A percentile compares a stretch with the other conserved stretches of the same genome.
These are phyloP conservation scores for Damaliscus lunatus DNA, from an alignment of 2,113 vertebrate species.

Conservation along the genomic window DNA sequence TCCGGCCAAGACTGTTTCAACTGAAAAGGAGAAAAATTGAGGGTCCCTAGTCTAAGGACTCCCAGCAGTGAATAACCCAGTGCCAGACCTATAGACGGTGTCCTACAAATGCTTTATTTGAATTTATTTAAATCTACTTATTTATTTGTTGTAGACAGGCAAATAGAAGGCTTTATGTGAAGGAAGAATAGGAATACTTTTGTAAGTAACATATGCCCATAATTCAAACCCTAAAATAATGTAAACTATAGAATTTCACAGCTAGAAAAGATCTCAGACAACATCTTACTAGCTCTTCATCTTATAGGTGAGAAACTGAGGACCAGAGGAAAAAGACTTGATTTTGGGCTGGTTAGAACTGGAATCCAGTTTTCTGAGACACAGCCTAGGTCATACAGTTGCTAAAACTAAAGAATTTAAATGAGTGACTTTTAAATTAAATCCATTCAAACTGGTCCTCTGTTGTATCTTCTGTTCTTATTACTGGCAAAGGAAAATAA, in stretches of 20 bases:
- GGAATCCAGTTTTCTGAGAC: neutral
- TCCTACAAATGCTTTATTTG: neutral
- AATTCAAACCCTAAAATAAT: neutral
- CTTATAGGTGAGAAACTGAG: slow-evolving; percentile 2
- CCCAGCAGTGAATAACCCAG: neutral
- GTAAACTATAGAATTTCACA: neutral
- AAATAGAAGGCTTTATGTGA: neutral
- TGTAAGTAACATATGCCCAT: neutral
- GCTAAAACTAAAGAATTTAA: neutral
- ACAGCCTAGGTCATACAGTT: neutral
- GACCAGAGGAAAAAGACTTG: neutral
- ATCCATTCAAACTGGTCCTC: neutral
- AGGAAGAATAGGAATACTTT: neutral
- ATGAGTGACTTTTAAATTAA: neutral
- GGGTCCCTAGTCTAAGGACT: neutral
- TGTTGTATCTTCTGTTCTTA: neutral
- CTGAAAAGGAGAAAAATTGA: neutral
- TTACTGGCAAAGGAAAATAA: neutral
- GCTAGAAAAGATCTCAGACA: neutral
- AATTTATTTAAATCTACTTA: neutral
- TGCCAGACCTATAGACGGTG: neutral
- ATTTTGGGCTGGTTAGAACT: neutral
- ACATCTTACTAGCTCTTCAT: neutral
- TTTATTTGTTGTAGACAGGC: neutral
- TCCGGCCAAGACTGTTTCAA: neutral